Conservation (phyloP, 2,888 invertebrate genomes). For the Diadromus collaris region DNA sequence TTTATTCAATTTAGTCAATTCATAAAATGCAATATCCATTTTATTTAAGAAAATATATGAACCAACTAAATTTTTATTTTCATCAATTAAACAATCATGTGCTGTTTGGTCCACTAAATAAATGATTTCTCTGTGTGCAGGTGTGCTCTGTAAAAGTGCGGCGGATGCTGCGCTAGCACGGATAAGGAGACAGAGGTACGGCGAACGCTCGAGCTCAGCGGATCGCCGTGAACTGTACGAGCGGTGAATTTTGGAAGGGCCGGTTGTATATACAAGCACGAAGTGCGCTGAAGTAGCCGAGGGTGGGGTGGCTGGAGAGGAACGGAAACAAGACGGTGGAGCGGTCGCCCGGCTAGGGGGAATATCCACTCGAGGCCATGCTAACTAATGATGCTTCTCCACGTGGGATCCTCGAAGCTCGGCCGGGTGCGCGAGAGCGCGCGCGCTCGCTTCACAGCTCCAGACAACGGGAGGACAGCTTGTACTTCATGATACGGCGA, state of each 20-base stretch:
- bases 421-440: constrained; percentile 56
- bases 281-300: constrained; percentile 27
- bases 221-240: constrained; percentile 9
- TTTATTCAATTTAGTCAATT: no score
- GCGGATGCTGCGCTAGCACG: constrained; percentile 1
- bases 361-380: constrained; percentile 70
- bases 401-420: constrained; percentile 71
- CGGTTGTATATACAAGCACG: constrained; percentile 14
- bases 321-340: constrained; percentile 49
- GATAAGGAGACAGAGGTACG: not conserved
- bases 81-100: no score
- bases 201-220: not conserved
- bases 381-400: constrained; percentile 77
- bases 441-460: constrained; percentile 65
- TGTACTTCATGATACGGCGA: not conserved
- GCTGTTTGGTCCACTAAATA: no score
- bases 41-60: no score
- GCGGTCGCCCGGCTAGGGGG: constrained; percentile 47
- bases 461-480: constrained; percentile 63
- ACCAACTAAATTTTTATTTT: no score
- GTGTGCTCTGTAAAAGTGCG: constrained; percentile 14
- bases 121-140: not conserved
- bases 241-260: constrained; percentile 22
- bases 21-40: no score
- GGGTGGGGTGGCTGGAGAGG: constrained; percentile 35